Conservation (phyloP, 2,888 invertebrate genomes). For the Cyrtodaria siliqua region DNA sequence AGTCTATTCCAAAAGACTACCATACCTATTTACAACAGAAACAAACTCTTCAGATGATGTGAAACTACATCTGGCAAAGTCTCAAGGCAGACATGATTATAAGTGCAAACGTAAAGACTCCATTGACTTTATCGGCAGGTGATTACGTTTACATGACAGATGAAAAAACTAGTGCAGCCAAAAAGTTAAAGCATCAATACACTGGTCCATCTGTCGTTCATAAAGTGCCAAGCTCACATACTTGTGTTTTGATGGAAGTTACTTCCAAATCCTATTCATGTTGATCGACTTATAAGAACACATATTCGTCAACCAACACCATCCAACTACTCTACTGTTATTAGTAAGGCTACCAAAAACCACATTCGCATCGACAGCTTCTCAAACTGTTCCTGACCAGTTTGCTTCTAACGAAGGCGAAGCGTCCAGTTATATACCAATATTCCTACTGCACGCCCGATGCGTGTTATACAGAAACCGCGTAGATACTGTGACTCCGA, state of each 20-base stretch:
- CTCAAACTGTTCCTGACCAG: too few relatives aligned
- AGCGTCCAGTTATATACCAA: too few relatives aligned
- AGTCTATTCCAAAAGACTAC: too few relatives aligned
- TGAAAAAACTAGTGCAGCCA: constrained; percentile 39
- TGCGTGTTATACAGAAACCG: too few relatives aligned
- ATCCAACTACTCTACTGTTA: too few relatives aligned
- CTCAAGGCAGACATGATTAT: too few relatives aligned
- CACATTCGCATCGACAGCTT: too few relatives aligned
- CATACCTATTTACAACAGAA: too few relatives aligned
- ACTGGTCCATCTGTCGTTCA: constrained; percentile 55
- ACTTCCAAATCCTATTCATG: constrained; percentile 42
- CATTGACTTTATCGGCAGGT: too few relatives aligned
- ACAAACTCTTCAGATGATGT: constrained; percentile 31
- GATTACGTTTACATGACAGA: constrained; percentile 57
- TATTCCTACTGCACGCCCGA: neutral
- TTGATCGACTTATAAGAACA: constrained; percentile 55
- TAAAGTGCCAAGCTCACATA: constrained; percentile 39
- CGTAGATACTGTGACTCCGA: constrained; percentile 23
- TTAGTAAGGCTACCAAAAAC: too few relatives aligned
- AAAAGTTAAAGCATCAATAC: constrained; percentile 52
- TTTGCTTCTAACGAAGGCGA: too few relatives aligned
- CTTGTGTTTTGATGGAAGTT: constrained; percentile 37
- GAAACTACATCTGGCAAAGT: constrained; percentile 3
- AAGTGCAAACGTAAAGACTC: too few relatives aligned
- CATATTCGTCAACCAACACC: constrained; percentile 56